Percentiles rank a stretch among this genome's conserved stretches.
phyloP scores from a whole-genome alignment of 2,797 vertebrate species.

The Tapirus indicus region DNA sequence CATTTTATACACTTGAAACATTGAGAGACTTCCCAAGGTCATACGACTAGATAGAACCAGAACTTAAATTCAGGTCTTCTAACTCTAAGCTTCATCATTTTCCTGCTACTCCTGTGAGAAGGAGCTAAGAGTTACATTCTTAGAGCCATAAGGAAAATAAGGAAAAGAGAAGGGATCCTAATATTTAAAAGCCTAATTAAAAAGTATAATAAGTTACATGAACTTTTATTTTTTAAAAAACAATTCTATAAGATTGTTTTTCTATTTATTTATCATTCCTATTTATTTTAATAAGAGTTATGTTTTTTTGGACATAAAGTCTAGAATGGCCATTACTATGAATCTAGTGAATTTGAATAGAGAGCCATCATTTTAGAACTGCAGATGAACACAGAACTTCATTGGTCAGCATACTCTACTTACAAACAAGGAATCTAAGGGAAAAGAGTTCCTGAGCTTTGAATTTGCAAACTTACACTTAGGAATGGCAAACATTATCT shows the following conservation, averaged over 20 bases:
- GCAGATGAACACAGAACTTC: neutral
- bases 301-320: neutral
- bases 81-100: neutral
- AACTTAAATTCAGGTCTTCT: constrained; percentile 21
- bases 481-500: neutral
- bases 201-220: neutral
- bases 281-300: neutral
- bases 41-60: neutral
- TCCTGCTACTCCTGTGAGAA: neutral
- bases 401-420: neutral
- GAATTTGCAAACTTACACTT: neutral
- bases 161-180: neutral
- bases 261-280: constrained; percentile 8
- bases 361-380: neutral
- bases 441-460: neutral
- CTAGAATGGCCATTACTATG: neutral
- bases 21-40: neutral
- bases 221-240: constrained; percentile 40
- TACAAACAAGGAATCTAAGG: neutral
- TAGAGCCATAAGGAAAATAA: neutral
- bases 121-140: neutral
- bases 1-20: neutral
- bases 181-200: constrained; percentile 15
- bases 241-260: neutral
- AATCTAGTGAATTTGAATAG: neutral